Evolutionary conservation across 1,140 invertebrate species (phyloP).

Genomic region (Temnothorax longispinosus): DNA sequence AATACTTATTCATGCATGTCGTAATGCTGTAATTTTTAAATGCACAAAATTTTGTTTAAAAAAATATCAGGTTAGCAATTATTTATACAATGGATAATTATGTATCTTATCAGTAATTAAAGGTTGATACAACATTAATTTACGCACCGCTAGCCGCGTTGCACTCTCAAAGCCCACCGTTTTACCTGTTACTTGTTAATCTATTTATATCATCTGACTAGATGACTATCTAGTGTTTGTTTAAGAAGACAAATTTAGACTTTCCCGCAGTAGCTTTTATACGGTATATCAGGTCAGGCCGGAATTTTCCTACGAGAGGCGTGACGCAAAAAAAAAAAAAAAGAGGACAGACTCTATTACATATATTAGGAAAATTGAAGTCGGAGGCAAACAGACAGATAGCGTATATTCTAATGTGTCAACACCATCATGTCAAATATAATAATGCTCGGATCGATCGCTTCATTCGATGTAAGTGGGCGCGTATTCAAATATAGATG

Average conservation of each 20-base stretch:
- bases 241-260: background rate
- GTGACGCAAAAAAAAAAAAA: background rate
- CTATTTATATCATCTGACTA: no score
- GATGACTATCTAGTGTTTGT: no score
- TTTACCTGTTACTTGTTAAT: no score
- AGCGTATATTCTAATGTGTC: slow-evolving; percentile 3
- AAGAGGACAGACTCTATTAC: background rate
- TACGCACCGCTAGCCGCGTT: no score
- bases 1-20: background rate
- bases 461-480: background rate
- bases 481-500: slow-evolving; percentile 15
- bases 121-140: no score
- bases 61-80: background rate
- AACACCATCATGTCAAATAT: slow-evolving; percentile 14
- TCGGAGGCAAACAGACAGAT: background rate
- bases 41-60: background rate
- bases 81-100: background rate
- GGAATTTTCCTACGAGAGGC: background rate
- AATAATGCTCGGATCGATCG: background rate
- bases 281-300: background rate
- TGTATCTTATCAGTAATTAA: no score
- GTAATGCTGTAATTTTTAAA: background rate
- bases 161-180: no score
- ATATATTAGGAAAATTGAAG: background rate
- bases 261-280: background rate